Percentiles rank a stretch among this genome's conserved stretches.
These are phyloP conservation scores for Bos javanicus DNA, from an alignment of 2,113 vertebrate genomes.

Conservation along the genomic window DNA sequence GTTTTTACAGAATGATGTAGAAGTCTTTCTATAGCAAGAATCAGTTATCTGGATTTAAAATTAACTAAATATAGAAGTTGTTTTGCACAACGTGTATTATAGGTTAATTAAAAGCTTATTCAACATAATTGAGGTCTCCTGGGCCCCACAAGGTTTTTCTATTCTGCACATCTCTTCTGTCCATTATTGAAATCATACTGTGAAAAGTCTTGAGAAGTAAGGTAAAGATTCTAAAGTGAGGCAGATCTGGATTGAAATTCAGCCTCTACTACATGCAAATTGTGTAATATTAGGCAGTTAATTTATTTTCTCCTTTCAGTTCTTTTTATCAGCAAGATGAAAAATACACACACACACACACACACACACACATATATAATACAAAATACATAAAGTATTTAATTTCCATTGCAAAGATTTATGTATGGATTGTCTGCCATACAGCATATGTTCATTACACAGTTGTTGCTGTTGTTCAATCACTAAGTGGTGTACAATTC, in stretches of 20 bases:
- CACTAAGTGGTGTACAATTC: background rate
- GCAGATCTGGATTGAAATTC: background rate
- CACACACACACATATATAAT: background rate
- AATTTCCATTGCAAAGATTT: background rate
- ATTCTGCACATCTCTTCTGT: background rate
- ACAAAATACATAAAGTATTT: background rate
- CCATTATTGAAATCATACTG: background rate
- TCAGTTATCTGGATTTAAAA: constrained; percentile 25
- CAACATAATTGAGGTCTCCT: background rate
- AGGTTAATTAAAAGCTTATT: constrained; percentile 43
- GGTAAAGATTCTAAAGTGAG: background rate
- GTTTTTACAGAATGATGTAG: constrained; percentile 26
- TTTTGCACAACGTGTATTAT: background rate
- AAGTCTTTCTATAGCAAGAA: background rate
- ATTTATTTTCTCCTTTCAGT: background rate
- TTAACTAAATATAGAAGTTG: background rate
- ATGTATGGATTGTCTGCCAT: background rate
- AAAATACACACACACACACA: background rate
- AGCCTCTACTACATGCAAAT: background rate
- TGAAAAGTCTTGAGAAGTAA: background rate
- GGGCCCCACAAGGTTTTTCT: background rate
- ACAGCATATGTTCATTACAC: background rate
- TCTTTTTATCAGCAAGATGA: background rate
- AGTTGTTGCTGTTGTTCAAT: background rate
- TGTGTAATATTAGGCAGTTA: background rate